These are phyloP conservation scores for Sebastes variabilis DNA, from an alignment of 2,797 vertebrate genomes.

Conservation along the genomic window DNA sequence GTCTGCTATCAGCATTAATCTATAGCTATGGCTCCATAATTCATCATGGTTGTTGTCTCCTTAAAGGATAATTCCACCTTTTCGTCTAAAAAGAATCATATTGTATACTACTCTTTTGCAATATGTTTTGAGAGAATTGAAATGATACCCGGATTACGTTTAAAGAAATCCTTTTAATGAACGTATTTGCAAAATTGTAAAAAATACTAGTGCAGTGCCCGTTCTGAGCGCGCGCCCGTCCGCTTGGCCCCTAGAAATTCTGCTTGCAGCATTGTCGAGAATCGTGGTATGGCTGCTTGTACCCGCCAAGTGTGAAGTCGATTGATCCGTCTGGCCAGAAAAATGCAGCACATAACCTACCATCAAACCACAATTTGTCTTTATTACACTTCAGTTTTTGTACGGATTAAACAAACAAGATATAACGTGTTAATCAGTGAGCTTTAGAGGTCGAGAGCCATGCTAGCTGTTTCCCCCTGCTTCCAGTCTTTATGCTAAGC, in stretches of 20 bases:
- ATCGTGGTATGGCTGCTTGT: too few relatives aligned
- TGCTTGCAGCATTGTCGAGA: too few relatives aligned
- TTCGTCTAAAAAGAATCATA: not conserved
- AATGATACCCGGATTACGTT: not conserved
- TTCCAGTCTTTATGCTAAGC: not conserved
- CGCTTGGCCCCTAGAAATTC: too few relatives aligned
- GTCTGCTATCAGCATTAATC: constrained; percentile 44
- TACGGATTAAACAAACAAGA: not conserved
- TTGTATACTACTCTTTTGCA: not conserved
- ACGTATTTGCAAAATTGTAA: too few relatives aligned
- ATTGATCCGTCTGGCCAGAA: too few relatives aligned
- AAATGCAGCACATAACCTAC: too few relatives aligned
- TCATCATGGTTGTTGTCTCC: constrained; percentile 38
- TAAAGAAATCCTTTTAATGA: not conserved
- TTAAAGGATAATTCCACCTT: not conserved
- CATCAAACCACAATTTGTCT: too few relatives aligned
- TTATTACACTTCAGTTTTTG: not conserved
- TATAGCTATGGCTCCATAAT: constrained; percentile 39
- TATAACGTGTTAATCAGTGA: not conserved
- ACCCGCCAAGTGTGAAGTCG: too few relatives aligned
- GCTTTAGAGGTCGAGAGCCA: not conserved
- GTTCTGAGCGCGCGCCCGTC: too few relatives aligned
- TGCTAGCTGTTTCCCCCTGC: not conserved
- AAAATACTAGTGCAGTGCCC: too few relatives aligned
- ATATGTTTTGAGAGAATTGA: not conserved